These are phyloP conservation scores for Alcedo quadribrachys DNA, from an alignment of 2,797 vertebrate species.

Conservation along the genomic window DNA sequence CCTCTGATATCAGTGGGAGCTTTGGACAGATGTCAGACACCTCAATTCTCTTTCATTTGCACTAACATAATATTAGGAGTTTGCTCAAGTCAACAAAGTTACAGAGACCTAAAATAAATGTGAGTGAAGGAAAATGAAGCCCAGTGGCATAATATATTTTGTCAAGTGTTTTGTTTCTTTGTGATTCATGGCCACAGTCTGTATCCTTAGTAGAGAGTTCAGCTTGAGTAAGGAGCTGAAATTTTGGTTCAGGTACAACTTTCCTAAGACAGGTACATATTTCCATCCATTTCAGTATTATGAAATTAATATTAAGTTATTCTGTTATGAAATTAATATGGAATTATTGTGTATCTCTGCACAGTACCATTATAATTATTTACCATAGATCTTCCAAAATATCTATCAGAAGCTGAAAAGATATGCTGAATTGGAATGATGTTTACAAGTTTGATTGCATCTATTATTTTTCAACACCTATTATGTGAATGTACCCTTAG, in stretches of 20 bases:
- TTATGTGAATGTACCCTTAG: neutral
- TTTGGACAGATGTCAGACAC: constrained; percentile 62
- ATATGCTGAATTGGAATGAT: neutral
- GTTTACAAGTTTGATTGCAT: neutral
- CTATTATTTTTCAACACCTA: neutral
- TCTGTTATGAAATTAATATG: neutral
- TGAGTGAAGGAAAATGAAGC: constrained; percentile 27
- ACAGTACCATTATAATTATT: neutral
- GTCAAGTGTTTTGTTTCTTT: neutral
- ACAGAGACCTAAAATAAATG: constrained; percentile 37
- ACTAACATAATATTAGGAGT: constrained; percentile 52
- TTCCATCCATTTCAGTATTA: neutral
- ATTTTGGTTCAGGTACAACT: neutral
- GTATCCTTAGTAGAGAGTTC: neutral
- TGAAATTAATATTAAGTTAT: neutral
- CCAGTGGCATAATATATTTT: constrained; percentile 47
- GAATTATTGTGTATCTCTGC: neutral
- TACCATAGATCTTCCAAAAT: neutral
- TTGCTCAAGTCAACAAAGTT: constrained; percentile 53
- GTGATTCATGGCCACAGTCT: neutral
- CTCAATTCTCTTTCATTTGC: constrained; percentile 56
- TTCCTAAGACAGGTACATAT: neutral
- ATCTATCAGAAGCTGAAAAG: neutral
- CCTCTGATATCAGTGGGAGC: constrained; percentile 66
- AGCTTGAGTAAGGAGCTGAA: neutral